Conservation (phyloP, 1,140 invertebrate genomes). For the Zaprionus ornatus region DNA sequence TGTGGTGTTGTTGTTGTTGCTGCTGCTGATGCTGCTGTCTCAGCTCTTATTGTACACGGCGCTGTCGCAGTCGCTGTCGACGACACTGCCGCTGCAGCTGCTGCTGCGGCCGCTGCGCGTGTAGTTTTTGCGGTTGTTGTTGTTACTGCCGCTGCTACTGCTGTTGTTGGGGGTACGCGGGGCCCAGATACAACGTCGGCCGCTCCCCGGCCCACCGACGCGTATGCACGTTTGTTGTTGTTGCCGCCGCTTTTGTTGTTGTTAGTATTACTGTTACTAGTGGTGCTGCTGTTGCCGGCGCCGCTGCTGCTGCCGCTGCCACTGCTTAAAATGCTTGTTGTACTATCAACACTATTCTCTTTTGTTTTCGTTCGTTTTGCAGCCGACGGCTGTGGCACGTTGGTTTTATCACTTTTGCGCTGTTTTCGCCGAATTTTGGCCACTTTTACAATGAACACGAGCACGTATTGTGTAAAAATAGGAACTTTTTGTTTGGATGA, state of each 20-base stretch:
- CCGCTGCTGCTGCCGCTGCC: constrained; percentile 51
- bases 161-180: constrained; percentile 31
- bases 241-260: constrained; percentile 12
- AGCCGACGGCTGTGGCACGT: constrained; percentile 63
- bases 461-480: constrained; percentile 53
- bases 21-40: constrained; percentile 8
- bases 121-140: constrained; percentile 6
- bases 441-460: constrained; percentile 63
- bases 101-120: constrained; percentile 3
- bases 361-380: constrained; percentile 78
- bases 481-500: constrained; percentile 50
- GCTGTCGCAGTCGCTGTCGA: constrained; percentile 20
- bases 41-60: constrained; percentile 9
- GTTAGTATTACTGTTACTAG: constrained; percentile 22
- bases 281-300: constrained; percentile 32
- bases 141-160: background rate
- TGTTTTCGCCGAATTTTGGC: constrained; percentile 81
- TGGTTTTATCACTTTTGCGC: constrained; percentile 75
- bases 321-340: constrained; percentile 68
- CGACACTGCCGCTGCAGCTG: constrained; percentile 8
- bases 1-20: constrained; percentile 3
- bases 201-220: constrained; percentile 68
- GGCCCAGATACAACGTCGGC: constrained; percentile 56
- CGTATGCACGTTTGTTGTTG: constrained; percentile 43
- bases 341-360: constrained; percentile 78